A percentile compares a stretch with the other conserved stretches of the same genome.
Conservation (phyloP, 2,113 vertebrate species). For the Mus pahari region DNA sequence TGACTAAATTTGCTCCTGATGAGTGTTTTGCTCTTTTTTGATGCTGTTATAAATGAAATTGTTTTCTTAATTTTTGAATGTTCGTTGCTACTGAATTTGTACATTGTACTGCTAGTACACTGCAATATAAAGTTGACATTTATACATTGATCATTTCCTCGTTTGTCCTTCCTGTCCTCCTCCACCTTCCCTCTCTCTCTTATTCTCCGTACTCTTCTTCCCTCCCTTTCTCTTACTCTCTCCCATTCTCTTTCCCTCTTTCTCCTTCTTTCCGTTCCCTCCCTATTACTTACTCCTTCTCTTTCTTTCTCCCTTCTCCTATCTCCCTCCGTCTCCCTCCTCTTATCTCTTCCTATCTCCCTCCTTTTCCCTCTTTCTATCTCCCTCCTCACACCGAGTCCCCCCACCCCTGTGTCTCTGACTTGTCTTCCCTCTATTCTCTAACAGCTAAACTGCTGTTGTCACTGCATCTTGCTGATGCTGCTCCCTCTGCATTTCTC, state of each 20-base stretch:
- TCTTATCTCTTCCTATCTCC: neutral
- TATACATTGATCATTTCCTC: neutral
- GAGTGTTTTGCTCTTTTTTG: slow-evolving; percentile 3
- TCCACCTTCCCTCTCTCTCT: rapidly evolving
- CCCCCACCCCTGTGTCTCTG: neutral
- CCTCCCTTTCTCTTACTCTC: neutral
- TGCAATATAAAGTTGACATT: neutral
- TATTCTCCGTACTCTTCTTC: too few relatives aligned
- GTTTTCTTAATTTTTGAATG: neutral
- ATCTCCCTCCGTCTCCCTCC: neutral
- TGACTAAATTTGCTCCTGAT: slow-evolving; percentile 6
- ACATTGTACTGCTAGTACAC: too few relatives aligned
- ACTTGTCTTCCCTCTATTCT: neutral
- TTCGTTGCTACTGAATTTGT: neutral
- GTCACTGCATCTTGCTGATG: neutral
- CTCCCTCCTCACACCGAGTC: neutral
- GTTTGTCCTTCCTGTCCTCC: neutral
- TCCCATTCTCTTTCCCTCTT: too few relatives aligned
- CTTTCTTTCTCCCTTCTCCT: neutral
- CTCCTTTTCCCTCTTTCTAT: neutral
- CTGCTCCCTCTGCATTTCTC: neutral
- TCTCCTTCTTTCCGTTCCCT: neutral
- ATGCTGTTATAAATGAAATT: slow-evolving; percentile 38
- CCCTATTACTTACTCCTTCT: too few relatives aligned
- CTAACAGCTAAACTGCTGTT: neutral